Conservation (phyloP, 2,113 vertebrate genomes). For the Cyprinodon variegatus region DNA sequence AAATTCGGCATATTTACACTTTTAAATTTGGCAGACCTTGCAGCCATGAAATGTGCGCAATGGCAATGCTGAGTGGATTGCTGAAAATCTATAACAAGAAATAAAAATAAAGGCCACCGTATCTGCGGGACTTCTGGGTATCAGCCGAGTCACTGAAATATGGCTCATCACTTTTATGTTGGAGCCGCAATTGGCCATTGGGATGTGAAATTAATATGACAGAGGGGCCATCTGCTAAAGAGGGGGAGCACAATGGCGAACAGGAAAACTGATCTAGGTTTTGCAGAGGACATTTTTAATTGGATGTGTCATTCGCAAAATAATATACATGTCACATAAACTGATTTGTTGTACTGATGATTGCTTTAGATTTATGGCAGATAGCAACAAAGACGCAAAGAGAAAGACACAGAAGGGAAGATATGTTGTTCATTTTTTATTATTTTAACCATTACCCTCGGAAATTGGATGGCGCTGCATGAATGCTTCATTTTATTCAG, state of each 20-base stretch:
- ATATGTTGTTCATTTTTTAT: neutral
- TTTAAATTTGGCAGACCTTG: slow-evolving; percentile 63
- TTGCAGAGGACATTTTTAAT: slow-evolving; percentile 72
- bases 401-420: neutral
- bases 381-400: slow-evolving; percentile 3
- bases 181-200: slow-evolving; percentile 60
- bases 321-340: slow-evolving; percentile 74
- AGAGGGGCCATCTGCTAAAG: slow-evolving; percentile 63
- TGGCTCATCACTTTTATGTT: slow-evolving; percentile 73
- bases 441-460: slow-evolving; percentile 29
- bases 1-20: slow-evolving; percentile 59
- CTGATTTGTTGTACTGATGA: slow-evolving; percentile 48
- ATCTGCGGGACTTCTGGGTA: slow-evolving; percentile 47
- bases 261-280: slow-evolving; percentile 47
- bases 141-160: slow-evolving; percentile 65
- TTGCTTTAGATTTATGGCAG: slow-evolving; percentile 50
- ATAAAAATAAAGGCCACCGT: slow-evolving; percentile 36
- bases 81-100: slow-evolving; percentile 62
- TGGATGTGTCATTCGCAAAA: slow-evolving; percentile 57
- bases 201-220: slow-evolving; percentile 77
- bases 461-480: slow-evolving; percentile 12
- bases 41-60: slow-evolving; percentile 59
- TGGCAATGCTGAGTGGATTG: slow-evolving; percentile 55
- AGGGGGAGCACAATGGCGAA: slow-evolving; percentile 27
- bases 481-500: slow-evolving; percentile 13